These are phyloP conservation scores for Asobara japonica DNA, from an alignment of 1,140 invertebrate genomes.

Conservation along the genomic window DNA sequence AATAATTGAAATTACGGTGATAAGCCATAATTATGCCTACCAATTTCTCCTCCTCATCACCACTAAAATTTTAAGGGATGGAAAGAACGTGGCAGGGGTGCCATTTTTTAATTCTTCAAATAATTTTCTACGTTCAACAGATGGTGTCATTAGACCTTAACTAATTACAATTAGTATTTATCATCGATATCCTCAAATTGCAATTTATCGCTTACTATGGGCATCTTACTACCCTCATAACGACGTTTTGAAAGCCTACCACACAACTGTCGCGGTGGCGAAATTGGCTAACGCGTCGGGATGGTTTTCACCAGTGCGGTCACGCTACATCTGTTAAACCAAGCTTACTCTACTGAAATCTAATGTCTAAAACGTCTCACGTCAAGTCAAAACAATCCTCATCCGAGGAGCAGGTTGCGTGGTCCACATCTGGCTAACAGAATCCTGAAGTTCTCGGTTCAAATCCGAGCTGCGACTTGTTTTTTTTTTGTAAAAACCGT, in stretches of 20 bases:
- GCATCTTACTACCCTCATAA: neutral
- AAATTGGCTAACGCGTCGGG: constrained; percentile 11
- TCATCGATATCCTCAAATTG: neutral
- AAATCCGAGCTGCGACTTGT: neutral
- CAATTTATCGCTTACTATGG: neutral
- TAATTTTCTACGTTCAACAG: too few relatives aligned
- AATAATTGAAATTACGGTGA: too few relatives aligned
- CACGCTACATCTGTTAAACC: neutral
- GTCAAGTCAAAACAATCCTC: neutral
- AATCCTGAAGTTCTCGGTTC: constrained; percentile 11
- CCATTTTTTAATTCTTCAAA: too few relatives aligned
- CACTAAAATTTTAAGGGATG: too few relatives aligned
- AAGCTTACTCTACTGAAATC: neutral
- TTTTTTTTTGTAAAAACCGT: neutral
- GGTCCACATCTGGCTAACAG: neutral
- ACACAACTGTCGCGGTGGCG: neutral
- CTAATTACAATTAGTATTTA: too few relatives aligned
- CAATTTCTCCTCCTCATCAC: too few relatives aligned
- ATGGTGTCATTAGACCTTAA: too few relatives aligned
- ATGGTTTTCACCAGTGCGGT: neutral
- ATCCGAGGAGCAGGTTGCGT: neutral
- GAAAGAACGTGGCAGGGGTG: too few relatives aligned
- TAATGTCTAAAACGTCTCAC: neutral
- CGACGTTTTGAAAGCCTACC: neutral
- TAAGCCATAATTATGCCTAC: too few relatives aligned